Evolutionary conservation across 2,888 invertebrate genomes (phyloP).

Genomic region (Limnephilus lunatus): DNA sequence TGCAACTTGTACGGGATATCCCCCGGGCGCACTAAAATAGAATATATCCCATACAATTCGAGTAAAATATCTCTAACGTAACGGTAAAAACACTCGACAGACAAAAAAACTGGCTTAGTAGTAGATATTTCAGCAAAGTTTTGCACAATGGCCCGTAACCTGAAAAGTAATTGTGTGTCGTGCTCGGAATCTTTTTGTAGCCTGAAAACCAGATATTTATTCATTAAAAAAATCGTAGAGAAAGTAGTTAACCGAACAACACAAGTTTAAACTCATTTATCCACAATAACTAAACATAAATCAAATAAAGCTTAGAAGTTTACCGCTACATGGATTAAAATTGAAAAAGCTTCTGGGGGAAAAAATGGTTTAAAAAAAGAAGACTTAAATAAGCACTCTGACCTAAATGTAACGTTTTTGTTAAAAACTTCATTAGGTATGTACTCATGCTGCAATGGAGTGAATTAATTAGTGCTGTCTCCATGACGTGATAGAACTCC

Average conservation of each 20-base stretch:
- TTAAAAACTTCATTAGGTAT: neutral
- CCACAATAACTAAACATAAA: neutral
- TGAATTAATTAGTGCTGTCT: constrained; percentile 18
- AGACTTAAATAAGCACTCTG: neutral
- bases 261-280: neutral
- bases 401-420: neutral
- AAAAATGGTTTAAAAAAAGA: neutral
- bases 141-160: neutral
- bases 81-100: neutral
- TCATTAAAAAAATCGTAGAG: neutral
- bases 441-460: neutral
- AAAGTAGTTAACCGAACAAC: neutral
- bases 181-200: neutral
- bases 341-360: neutral
- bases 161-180: neutral
- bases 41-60: constrained; percentile 2
- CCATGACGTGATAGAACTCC: constrained; percentile 33
- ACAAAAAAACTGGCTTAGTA: neutral
- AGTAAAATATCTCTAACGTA: neutral
- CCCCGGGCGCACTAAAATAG: neutral
- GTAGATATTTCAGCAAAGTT: neutral
- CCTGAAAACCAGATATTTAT: neutral
- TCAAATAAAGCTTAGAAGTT: neutral
- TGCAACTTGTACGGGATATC: constrained; percentile 41
- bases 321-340: neutral